Evolutionary conservation across 2,888 invertebrate genomes (phyloP), one percentile per base, ranked within the genome.

Genomic region (Lithodes maja): DNA sequence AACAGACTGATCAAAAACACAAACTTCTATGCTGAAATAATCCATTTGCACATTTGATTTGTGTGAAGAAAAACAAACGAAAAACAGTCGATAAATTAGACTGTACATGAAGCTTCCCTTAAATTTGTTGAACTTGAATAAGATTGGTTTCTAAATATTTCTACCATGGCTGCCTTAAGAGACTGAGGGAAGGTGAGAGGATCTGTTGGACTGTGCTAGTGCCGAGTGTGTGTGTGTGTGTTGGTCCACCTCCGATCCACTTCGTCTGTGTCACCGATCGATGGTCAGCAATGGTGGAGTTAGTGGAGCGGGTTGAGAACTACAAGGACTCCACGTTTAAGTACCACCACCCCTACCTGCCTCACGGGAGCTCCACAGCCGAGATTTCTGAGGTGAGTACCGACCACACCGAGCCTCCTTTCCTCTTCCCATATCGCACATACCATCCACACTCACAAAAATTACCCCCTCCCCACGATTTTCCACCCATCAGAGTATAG

Each of bases 231-330:
- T 74, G 74, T 1, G 55, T 80, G 55, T 80, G 80, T 55, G 80
- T 3, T 17, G 5, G 33, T 17, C 49, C 61, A 55, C 81, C 81
- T 49, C 61, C 61, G 15, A 33, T 33, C 33, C 33, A 33, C 33
- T 33, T 33, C 33, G 33, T 33, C 33, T 54, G 54, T 49, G 12
- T 71, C 9, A n/a, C 53, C 84, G 49, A 15, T 84, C 78, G 80
- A 81, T 86, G 81, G 15, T 61, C 81, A 81, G 81, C 55, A 49
- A 86, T 86, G 86, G 86, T 86, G 86, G 86, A 86, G 75, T 50
- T 86, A 17, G 86, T 86, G 81, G 86, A 86, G 86, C n/a, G 86
- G 86, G 86, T 86, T 86, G 86, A 86, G 52, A 53, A 86, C 75
- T 86, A 86, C 52, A 86, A 86, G 75, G 86, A 86, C 52, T 55